Percentiles rank a stretch among this genome's conserved stretches.
Conservation (phyloP, 2,113 vertebrate species). For the Mungos mungo region DNA sequence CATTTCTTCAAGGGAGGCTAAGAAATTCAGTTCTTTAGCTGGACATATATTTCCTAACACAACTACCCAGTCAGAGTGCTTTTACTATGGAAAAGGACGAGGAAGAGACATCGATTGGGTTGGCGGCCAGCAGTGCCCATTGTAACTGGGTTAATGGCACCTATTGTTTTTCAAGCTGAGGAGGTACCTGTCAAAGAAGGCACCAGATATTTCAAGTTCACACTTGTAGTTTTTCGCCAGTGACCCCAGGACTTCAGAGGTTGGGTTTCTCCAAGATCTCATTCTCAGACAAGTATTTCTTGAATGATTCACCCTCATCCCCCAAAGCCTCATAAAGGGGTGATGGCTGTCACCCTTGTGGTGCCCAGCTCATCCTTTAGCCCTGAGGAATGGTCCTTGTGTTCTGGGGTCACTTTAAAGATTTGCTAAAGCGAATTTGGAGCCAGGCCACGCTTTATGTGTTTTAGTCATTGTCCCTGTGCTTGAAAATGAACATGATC, state of each 20-base stretch:
- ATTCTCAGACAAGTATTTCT: background rate
- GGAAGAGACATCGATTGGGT: background rate
- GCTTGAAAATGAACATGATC: background rate
- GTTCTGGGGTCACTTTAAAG: background rate
- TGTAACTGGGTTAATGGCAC: background rate
- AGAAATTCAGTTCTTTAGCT: constrained; percentile 26
- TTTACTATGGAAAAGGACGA: background rate
- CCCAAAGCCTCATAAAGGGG: background rate
- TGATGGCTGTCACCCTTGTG: background rate
- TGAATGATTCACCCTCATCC: background rate
- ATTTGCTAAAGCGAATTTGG: background rate
- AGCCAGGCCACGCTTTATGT: background rate
- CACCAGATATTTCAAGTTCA: background rate
- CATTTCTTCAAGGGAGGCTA: background rate
- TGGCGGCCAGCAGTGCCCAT: background rate
- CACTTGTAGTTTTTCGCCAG: background rate
- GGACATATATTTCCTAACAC: background rate
- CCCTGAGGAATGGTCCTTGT: background rate
- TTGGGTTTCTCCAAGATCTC: background rate
- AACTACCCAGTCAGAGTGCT: background rate
- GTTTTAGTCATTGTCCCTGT: background rate
- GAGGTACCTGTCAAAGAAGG: background rate
- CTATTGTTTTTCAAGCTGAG: background rate
- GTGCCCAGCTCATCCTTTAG: background rate
- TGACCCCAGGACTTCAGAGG: background rate